Conservation (phyloP, 2,888 invertebrate species). For the Zonitis immaculata region DNA sequence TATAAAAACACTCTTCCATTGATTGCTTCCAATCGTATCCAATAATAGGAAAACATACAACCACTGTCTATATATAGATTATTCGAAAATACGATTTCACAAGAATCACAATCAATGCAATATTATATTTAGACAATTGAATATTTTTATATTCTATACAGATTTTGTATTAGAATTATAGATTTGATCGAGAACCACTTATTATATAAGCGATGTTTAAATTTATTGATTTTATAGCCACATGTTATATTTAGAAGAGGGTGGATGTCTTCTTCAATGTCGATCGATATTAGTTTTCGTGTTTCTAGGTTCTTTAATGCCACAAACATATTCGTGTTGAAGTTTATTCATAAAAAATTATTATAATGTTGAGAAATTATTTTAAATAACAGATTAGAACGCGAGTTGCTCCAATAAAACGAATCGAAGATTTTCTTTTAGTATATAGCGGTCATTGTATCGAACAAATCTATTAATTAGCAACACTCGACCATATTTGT, state of each 20-base stretch:
- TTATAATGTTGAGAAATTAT: too few species aligned
- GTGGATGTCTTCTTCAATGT: background rate
- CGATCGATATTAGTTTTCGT: background rate
- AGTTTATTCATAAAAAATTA: too few species aligned
- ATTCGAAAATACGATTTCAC: constrained; percentile 24
- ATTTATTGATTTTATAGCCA: constrained; percentile 20
- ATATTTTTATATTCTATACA: too few species aligned
- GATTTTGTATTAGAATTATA: too few species aligned
- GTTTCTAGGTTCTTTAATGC: background rate
- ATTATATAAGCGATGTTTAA: too few species aligned
- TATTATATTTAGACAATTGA: too few species aligned
- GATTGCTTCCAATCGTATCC: constrained; percentile 32
- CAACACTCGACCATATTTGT: too few species aligned
- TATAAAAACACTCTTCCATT: constrained; percentile 33
- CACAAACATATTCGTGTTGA: background rate
- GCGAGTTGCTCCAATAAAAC: background rate
- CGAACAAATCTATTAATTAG: too few species aligned
- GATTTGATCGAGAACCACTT: too few species aligned
- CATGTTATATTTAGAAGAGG: constrained; percentile 12
- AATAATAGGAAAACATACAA: constrained; percentile 16
- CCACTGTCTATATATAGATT: constrained; percentile 13
- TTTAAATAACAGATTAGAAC: background rate
- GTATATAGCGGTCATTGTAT: too few species aligned
- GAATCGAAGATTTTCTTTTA: too few species aligned
- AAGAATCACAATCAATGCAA: constrained; percentile 31